Evolutionary conservation across 2,888 invertebrate genomes (phyloP), one percentile per base, ranked within the genome.

Genomic region (Teleiodes luculella): DNA sequence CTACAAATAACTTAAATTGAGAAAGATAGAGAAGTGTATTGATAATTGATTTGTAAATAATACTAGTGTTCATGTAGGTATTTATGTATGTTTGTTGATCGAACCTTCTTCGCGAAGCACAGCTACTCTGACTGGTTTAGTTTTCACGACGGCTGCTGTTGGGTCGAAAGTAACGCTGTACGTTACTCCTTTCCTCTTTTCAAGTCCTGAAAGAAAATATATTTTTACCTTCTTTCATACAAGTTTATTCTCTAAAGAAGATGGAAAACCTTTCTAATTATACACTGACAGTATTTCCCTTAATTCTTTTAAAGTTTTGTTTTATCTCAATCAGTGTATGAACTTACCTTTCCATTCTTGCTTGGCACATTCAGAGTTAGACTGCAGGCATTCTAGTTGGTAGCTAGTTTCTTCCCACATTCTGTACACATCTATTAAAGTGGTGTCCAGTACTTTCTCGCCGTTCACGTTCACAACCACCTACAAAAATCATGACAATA

Each of bases 401-500:
- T 95, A 97, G 81, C 98, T 98, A 0, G 98, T 98, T 76, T 97
- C 96, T 80, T 99, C 99, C 99, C 99, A 99, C 74, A 94, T 92
- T 69, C 93, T 92, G 80, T 95, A 94, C 37, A 97, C 86, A 0
- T 92, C 86, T 30, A 92, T 86, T 53, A 97, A 91, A 11, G 90
- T 86, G 3, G 92, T 92, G 55, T 93, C 85, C 1, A 97, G 72
- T 7, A 95, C 91, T 52, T 86, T 70, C 43, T 84, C 72, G 8
- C 91, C 92, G 58, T 93, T 92, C 0, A 94, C 91, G 43, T 86
- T 83, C n/a, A 96, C 72, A 28, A 72, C 70, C 2, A 94, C 82
- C 80, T 85, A 53, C 1, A 45, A 43, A 5, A 16, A 37, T 16
- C 16, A 24, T 24, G 8, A 39, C 6, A 54, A 43, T 68, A 67